These are phyloP conservation scores for Bemisia tabaci DNA, from an alignment of 1,140 invertebrate genomes.

Conservation along the genomic window DNA sequence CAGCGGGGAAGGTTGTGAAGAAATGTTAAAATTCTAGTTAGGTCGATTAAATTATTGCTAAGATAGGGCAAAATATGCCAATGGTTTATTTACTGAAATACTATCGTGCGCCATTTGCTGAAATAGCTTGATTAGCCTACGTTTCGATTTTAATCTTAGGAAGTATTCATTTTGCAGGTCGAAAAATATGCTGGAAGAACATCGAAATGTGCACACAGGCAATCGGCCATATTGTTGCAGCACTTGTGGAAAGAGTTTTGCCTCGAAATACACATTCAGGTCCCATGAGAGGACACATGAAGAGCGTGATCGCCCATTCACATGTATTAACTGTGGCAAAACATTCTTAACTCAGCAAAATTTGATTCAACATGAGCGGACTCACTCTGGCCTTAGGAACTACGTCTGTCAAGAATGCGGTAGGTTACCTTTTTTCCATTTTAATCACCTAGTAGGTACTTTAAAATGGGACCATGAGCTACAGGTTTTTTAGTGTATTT, in stretches of 20 bases:
- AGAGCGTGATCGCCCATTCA: conserved; percentile 47
- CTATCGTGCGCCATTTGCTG: too few relatives aligned
- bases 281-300: conserved; percentile 60
- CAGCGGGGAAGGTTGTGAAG: too few relatives aligned
- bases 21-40: too few relatives aligned
- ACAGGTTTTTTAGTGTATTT: too few relatives aligned
- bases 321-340: conserved; percentile 52
- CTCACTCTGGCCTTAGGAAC: conserved; percentile 51
- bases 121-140: neutral
- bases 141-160: neutral
- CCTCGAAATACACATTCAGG: conserved; percentile 61
- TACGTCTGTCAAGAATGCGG: conserved; percentile 57
- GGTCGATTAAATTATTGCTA: too few relatives aligned
- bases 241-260: conserved; percentile 54
- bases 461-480: neutral
- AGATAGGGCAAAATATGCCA: too few relatives aligned
- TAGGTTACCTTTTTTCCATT: conserved; percentile 28
- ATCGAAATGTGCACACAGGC: conserved; percentile 54
- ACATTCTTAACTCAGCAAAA: conserved; percentile 61
- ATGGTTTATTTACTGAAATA: too few relatives aligned
- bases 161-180: conserved; percentile 33
- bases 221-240: conserved; percentile 48
- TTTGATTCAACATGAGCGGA: conserved; percentile 53
- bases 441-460: neutral
- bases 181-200: conserved; percentile 49